Percentiles rank a stretch among this genome's conserved stretches.
phyloP scores from a whole-genome alignment of 2,113 vertebrate species.

The Scomber japonicus region DNA sequence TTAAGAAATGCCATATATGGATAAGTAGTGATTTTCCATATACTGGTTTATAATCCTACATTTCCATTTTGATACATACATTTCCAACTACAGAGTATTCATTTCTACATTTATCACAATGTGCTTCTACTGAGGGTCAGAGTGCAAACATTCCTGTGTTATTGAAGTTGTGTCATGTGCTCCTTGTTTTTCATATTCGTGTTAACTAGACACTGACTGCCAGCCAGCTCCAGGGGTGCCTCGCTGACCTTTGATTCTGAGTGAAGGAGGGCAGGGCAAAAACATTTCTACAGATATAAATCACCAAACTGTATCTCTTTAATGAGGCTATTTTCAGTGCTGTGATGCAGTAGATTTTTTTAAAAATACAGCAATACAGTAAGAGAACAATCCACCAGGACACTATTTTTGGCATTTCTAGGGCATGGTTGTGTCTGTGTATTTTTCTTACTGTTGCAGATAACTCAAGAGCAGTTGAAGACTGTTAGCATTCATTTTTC shows the following conservation, averaged over 20 bases:
- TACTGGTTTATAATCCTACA: neutral
- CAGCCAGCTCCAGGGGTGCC: neutral
- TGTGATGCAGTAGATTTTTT: neutral
- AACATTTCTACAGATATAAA: neutral
- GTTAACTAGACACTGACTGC: conserved; percentile 21
- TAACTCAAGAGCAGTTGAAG: neutral
- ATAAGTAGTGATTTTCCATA: too few relatives aligned
- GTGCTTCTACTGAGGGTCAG: neutral
- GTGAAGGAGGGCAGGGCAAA: neutral
- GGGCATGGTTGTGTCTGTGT: neutral
- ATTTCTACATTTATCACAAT: conserved; percentile 11
- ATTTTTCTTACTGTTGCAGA: neutral
- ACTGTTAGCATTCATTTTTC: neutral
- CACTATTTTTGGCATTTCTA: neutral
- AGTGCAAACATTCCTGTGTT: conserved; percentile 15
- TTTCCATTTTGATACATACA: neutral
- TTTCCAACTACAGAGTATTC: too few relatives aligned
- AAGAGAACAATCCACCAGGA: neutral
- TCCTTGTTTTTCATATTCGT: conserved; percentile 20
- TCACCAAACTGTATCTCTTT: neutral
- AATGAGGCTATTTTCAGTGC: neutral
- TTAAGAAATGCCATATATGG: too few relatives aligned
- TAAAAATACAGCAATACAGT: neutral
- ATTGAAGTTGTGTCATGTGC: neutral
- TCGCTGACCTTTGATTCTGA: conserved; percentile 3